Base-by-base conservation (phyloP, 2,113 vertebrate genomes). In the Hippocampus abdominalis region DNA sequence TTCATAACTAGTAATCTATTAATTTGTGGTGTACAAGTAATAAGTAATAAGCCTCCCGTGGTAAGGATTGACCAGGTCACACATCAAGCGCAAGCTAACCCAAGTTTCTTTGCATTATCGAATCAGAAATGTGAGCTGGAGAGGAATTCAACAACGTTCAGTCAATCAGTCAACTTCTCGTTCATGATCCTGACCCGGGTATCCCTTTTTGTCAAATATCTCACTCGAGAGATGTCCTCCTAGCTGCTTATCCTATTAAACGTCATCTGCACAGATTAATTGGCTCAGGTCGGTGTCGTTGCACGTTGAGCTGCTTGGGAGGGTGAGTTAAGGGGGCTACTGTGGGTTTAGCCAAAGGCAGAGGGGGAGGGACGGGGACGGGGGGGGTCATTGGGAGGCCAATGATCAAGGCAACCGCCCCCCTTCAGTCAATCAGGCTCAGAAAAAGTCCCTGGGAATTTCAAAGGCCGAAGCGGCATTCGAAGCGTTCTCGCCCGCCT, bases 321-420 rank as follows among this genome's bases (percentile, higher is more conserved):
- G 18, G 54, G 68, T 25, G 66, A 44, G 21, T 40, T 46, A 49
- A 66, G 16, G 59, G 64, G 60, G 42, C 44, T 59, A 64, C 61
- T 65, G 68, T 68, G 70, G 62, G 51, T 76, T 68, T 66, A 81
- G 76, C 69, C 73, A 74, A 73, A 67, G 48, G 13, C 16, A 64
- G 40, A 56, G 60, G 85, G 32, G 5, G 29, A 2, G 60, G 29
- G 29, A 4, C 4, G 66, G 86, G 85, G 42, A 12, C n/a, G 84
- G 18, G 61, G 25, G 60, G 66, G 86, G 86, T 91, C 81, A 84
- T 80, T 27, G 46, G 72, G 71, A 75, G 88, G 83, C 64, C 72
- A 75, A 76, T 53, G 80, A 76, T 54, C 51, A 72, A 78, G 72
- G 68, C 71, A 80, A 69, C 66, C 9, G 10, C 69, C 75, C 68